These are phyloP conservation scores for Acrobasis consociella DNA, from an alignment of 2,888 invertebrate genomes.

Conservation along the genomic window DNA sequence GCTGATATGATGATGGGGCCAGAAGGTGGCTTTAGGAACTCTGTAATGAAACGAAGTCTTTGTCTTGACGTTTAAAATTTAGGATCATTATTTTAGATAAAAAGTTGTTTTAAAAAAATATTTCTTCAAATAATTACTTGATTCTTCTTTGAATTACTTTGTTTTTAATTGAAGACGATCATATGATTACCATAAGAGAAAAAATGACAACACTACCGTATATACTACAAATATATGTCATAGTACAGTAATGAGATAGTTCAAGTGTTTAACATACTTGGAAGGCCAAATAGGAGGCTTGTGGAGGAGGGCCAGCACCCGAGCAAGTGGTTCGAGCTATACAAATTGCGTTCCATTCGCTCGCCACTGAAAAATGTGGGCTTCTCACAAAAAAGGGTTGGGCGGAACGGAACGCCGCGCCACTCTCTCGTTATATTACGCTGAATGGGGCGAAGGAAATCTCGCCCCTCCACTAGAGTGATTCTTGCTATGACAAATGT, in stretches of 20 bases:
- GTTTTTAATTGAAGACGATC: not conserved
- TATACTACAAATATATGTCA: not conserved
- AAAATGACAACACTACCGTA: not conserved
- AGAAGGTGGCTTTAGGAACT: too few species aligned
- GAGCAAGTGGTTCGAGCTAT: conserved; percentile 29
- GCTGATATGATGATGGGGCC: too few species aligned
- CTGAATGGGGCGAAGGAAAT: conserved; percentile 49
- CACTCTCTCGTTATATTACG: conserved; percentile 56
- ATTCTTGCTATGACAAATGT: conserved; percentile 61
- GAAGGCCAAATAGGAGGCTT: conserved; percentile 5
- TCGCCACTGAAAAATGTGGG: conserved; percentile 63
- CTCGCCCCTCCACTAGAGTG: conserved; percentile 39
- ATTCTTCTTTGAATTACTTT: not conserved
- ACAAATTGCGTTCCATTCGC: conserved; percentile 67
- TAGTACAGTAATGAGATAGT: conserved; percentile 7
- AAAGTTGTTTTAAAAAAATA: too few species aligned
- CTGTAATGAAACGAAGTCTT: too few species aligned
- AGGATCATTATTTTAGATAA: too few species aligned
- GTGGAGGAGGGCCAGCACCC: conserved; percentile 2
- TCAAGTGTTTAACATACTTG: conserved; percentile 12
- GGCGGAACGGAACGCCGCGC: conserved; percentile 40
- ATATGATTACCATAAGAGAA: not conserved
- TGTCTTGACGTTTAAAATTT: too few species aligned
- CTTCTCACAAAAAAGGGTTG: conserved; percentile 60
- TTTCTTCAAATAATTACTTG: too few species aligned